Base-by-base conservation (phyloP, 1,140 invertebrate genomes). In the Drosophila lacertosa region DNA sequence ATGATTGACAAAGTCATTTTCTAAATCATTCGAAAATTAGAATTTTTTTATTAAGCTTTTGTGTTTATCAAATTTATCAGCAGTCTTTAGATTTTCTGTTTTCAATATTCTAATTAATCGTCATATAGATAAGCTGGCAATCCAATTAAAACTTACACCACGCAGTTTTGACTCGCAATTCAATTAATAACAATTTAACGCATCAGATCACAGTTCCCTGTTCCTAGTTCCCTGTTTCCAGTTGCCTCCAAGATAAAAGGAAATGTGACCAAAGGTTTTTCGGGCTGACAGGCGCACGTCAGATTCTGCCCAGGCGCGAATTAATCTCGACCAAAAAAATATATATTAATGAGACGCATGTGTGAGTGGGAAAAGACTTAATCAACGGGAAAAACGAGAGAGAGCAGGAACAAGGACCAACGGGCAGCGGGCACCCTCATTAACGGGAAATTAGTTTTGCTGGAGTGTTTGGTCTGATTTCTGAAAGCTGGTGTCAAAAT, bases 121-220 rank as follows among this genome's bases (percentile, higher is more conserved):
- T 16, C 26, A 33, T 33, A 32, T n/a, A 51, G 40, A 58, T 67
- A 47, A 65, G 20, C 42, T 20, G 44, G 44, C 65, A 86, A 84
- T 77, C 82, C 77, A 84, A 84, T 84, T 84, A 84, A 84, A 84
- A 84, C 58, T 62, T 72, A 15, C 45, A 65, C 45, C 54, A 58
- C 59, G 42, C 29, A 73, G 65, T 86, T 86, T 77, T 81, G 81
- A 86, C 77, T 88, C 74, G 82, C 78, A 88, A 89, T 86, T 86
- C 78, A 89, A 89, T 89, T 90, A 89, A 89, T 89, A 88, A 89
- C 78, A 89, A 89, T 89, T 89, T 80, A 73, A 90, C 76, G 88
- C 26, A 6, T 16, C n/a, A n/a, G n/a, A n/a, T 11, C 3, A 10
- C 24, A 18, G n/a, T 32, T 42, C 11, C 9, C 44, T 26, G 58